phyloP scores from a whole-genome alignment of 2,113 vertebrate species.

The Cervus canadensis region DNA sequence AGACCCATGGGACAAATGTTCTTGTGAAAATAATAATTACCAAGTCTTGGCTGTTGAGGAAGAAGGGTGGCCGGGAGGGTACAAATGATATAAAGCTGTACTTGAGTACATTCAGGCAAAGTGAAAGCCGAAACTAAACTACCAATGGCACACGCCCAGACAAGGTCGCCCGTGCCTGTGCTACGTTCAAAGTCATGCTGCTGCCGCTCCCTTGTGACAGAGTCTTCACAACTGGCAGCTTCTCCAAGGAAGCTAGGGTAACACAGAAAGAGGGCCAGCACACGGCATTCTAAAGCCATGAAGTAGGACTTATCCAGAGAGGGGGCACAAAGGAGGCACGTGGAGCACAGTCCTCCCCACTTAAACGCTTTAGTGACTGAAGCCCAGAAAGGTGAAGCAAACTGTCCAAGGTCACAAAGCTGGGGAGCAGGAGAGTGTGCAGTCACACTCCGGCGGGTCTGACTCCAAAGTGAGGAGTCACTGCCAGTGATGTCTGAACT shows the following conservation, averaged over 20 bases:
- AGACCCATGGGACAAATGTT: not conserved
- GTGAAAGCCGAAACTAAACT: slow-evolving; percentile 10
- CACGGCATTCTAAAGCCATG: not conserved
- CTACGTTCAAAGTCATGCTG: not conserved
- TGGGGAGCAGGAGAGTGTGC: not conserved
- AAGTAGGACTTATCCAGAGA: not conserved
- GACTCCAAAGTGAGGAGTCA: not conserved
- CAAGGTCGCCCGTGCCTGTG: not conserved
- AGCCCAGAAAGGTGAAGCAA: not conserved
- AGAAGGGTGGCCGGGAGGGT: not conserved
- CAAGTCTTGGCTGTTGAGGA: not conserved
- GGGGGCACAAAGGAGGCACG: not conserved
- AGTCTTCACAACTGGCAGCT: not conserved
- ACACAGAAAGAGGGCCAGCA: accelerated
- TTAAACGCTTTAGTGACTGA: not conserved
- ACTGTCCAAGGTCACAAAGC: not conserved
- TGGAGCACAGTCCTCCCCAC: too few species aligned
- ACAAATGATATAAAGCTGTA: not conserved
- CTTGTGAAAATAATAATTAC: slow-evolving; percentile 47
- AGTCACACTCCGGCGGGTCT: not conserved
- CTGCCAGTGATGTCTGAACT: too few species aligned
- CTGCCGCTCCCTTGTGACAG: not conserved
- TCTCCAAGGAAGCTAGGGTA: not conserved
- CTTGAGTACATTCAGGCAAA: not conserved
- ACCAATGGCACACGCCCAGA: not conserved